Base-by-base conservation (phyloP, 2,888 invertebrate species). In the Stenolophus ochropezus region DNA sequence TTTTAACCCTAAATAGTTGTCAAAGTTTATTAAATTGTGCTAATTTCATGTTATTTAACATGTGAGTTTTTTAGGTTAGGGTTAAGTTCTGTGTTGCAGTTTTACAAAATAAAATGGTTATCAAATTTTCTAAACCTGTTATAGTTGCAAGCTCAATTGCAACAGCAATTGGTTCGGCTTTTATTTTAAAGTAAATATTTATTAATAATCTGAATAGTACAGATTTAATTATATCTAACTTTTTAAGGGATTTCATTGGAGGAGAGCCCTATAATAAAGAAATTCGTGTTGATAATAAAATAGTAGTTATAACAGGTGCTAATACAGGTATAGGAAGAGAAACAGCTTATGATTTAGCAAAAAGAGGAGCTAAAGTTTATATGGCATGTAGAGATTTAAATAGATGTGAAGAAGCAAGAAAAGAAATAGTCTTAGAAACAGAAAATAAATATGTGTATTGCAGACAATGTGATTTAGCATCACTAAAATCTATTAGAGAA, bases 321-420 rank as follows among this genome's bases (percentile, higher is more conserved):
- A 96, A 94, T 89, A 93, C 93, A 23, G 97, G 97, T 25, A 96
- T 97, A 85, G 97, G 97, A 8, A 93, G 92, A 87, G 95, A 94
- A 87, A 93, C 94, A 0, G 94, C 92, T 0, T 90, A 90, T 86
- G 94, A 94, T 86, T 90, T 97, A 86, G 96, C 96, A 0, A 90
- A 90, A 80, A 89, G 95, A 73, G 94, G 94, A 2, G 96, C 95
- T 1, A 94, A 93, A 90, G 94, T 97, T 83, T 94, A 96, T 86
- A 94, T 97, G 95, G 97, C 96, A 1, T 97, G 97, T 86, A 91
- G 96, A 73, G 92, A 96, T 90, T 91, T 96, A 91, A 88, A 90
- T 53, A 93, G 92, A 88, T 97, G 97, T 88, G 96, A 96, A 91
- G 89, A 89, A 87, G 93, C 92, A 20, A 91, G 95, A 0, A 91